phyloP scores from a whole-genome alignment of 1,140 invertebrate genomes.

The Agraylea sexmaculata region DNA sequence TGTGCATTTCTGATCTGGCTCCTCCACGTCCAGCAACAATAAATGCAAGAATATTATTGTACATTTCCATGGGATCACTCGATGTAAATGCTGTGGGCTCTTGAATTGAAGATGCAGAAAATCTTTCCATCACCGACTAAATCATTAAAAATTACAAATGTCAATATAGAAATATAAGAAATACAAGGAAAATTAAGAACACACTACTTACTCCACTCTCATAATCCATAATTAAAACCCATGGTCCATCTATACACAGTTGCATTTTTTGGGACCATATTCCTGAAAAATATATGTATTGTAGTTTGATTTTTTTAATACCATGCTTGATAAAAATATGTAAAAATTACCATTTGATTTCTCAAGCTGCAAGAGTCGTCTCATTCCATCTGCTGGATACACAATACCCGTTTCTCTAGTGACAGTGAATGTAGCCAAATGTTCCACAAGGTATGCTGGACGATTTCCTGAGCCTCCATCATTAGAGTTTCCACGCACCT shows the following conservation, averaged over 20 bases:
- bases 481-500: neutral
- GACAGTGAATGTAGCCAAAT: constrained; percentile 95
- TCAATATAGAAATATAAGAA: neutral
- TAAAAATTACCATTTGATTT: constrained; percentile 68
- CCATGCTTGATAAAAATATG: neutral
- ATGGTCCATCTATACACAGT: constrained; percentile 73
- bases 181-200: neutral
- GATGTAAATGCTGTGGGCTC: constrained; percentile 96
- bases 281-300: constrained; percentile 27
- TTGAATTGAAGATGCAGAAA: constrained; percentile 82
- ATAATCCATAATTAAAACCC: constrained; percentile 91
- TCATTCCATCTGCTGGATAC: constrained; percentile 89
- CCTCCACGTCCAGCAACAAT: constrained; percentile 58
- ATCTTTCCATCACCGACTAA: constrained; percentile 90
- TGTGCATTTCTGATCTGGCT: constrained; percentile 83
- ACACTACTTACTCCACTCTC: constrained; percentile 75
- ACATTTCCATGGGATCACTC: constrained; percentile 90
- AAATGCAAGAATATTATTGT: constrained; percentile 97
- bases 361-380: constrained; percentile 87
- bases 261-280: constrained; percentile 99
- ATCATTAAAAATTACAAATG: constrained; percentile 22
- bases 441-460: constrained; percentile 82
- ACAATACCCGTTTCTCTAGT: constrained; percentile 77
- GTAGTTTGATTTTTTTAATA: neutral
- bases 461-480: constrained; percentile 44